phyloP scores from a whole-genome alignment of 1,140 invertebrate species.

The Ips typographus region DNA sequence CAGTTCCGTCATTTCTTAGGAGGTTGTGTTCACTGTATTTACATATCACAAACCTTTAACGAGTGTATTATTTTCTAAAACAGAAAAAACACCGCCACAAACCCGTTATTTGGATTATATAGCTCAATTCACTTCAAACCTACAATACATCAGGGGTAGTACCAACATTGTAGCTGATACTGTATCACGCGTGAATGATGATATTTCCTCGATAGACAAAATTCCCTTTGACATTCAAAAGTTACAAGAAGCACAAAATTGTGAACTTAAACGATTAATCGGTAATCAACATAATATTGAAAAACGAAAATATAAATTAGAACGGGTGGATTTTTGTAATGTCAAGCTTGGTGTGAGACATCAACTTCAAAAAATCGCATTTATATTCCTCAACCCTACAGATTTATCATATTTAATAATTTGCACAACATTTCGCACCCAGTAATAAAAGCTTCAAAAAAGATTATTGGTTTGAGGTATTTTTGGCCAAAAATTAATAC shows the following conservation, averaged over 20 bases:
- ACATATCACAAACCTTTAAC: constrained; percentile 5
- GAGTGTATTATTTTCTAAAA: neutral
- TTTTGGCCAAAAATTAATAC: neutral
- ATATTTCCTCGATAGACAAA: neutral
- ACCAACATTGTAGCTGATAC: constrained; percentile 1
- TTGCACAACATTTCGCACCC: neutral
- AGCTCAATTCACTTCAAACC: neutral
- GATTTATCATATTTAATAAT: neutral
- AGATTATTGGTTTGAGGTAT: neutral
- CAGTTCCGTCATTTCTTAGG: neutral
- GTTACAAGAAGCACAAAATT: neutral
- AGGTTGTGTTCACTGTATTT: neutral
- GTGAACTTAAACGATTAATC: neutral
- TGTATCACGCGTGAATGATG: neutral
- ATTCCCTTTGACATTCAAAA: neutral
- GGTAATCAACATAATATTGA: neutral
- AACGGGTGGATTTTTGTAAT: neutral
- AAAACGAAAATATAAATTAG: neutral
- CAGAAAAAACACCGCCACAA: neutral
- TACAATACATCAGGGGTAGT: neutral
- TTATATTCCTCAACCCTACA: neutral
- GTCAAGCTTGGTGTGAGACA: neutral
- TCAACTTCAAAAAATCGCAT: neutral
- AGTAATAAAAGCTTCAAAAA: neutral
- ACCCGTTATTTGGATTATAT: neutral